Evolutionary conservation across 2,797 vertebrate genomes (phyloP), one percentile per base, ranked within the genome.

Genomic region (Pipistrellus nathusii): DNA sequence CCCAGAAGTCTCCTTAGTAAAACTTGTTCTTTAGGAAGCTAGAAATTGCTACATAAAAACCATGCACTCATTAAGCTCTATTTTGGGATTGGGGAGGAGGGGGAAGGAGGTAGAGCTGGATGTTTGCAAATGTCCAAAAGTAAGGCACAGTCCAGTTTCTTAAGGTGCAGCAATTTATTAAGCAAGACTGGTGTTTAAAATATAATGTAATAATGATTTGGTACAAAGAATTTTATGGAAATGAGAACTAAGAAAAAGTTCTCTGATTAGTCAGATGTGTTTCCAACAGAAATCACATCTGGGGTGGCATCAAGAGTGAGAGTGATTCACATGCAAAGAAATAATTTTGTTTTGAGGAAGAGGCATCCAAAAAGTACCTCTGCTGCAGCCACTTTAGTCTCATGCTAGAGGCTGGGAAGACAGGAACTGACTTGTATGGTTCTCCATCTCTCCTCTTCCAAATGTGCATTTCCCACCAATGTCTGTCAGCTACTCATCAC

Each of bases 91-190:
- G 30, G 2, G n/a, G 5, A 17, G 53, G 53, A 2, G 20, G 53
- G 8, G 2, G 21, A 2, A 20, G 53, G 8, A 2, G 21, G 3
- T 30, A 44, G 66, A 80, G 7, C 30, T 83, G 32, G 23, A 27
- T 88, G 27, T 8, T 90, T 78, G 12, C 41, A 90, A 48, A 83
- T 5, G 0, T 76, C 87, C 76, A 83, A 93, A 89, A 91, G 10
- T 64, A 78, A 90, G 44, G 3, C 75, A 78, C 4, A 25, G 17
- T 15, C n/a, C 38, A 64, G 30, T 71, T 83, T 72, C 32, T 94
- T 66, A 90, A 55, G 48, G 55, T 71, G 11, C 1, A 89, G n/a
- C 2, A 44, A 44, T 84, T 84, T 89, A 84, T 80, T 48, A 55
- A 90, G 86, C 66, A 30, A 59, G 12, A 51, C 15, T 35, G 27